Conservation (phyloP, 2,113 vertebrate genomes). For the Solea solea region DNA sequence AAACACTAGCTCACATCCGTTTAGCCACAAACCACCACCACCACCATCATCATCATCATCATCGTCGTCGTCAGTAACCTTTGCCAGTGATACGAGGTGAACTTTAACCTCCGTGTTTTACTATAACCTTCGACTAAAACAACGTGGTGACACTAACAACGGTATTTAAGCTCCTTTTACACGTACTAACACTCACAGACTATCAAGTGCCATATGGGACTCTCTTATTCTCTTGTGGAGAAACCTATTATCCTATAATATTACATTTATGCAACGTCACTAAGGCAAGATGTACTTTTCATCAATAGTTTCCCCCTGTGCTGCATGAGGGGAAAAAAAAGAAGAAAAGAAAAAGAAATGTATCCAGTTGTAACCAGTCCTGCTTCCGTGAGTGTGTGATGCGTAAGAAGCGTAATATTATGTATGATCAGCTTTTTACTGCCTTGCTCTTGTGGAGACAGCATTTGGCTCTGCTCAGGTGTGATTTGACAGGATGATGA, state of each 20-base stretch:
- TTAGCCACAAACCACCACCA: neutral
- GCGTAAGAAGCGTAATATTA: constrained; percentile 57
- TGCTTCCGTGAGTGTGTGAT: constrained; percentile 61
- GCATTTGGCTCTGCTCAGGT: constrained; percentile 63
- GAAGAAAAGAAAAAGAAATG: neutral
- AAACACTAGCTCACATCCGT: neutral
- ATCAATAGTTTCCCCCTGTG: constrained; percentile 51
- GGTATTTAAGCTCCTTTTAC: constrained; percentile 54
- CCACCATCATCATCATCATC: neutral
- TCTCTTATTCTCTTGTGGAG: constrained; percentile 63
- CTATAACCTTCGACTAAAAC: constrained; percentile 38
- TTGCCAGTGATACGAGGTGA: constrained; percentile 22
- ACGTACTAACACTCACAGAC: constrained; percentile 60
- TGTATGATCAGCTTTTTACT: constrained; percentile 74
- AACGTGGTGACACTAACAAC: constrained; percentile 59
- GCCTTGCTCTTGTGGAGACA: constrained; percentile 77
- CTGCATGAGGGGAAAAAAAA: constrained; percentile 52
- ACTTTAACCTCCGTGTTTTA: constrained; percentile 29
- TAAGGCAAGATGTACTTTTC: constrained; percentile 48
- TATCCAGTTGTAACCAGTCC: constrained; percentile 40
- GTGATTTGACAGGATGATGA: constrained; percentile 8
- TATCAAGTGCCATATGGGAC: constrained; percentile 79
- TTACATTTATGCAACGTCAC: constrained; percentile 70
- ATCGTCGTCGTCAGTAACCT: constrained; percentile 9
- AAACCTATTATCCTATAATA: constrained; percentile 58